A percentile compares a stretch with the other conserved stretches of the same genome.
Evolutionary conservation across 2,888 invertebrate genomes (phyloP).

Genomic region (Eupithecia exiguata): DNA sequence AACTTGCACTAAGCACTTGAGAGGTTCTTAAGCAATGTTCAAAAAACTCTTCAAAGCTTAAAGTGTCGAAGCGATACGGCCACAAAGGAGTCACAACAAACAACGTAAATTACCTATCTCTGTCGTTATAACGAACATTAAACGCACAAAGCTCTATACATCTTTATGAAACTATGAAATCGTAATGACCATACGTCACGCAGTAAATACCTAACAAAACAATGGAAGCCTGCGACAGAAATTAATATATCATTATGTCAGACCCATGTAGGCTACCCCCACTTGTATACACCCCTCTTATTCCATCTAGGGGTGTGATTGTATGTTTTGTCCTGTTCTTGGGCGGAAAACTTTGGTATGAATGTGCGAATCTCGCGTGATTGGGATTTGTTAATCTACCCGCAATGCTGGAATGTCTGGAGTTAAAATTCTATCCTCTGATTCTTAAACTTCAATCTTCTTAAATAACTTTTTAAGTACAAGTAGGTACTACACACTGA

Average conservation of each 20-base stretch:
- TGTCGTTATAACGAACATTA: conserved; percentile 70
- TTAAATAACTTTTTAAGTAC: not conserved
- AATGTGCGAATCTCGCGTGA: conserved; percentile 76
- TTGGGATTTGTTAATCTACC: conserved; percentile 80
- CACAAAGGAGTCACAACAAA: conserved; percentile 41
- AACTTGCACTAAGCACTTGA: not conserved
- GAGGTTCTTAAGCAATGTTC: not conserved
- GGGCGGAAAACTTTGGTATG: conserved; percentile 74
- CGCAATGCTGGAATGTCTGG: conserved; percentile 63
- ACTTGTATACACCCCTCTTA: conserved; percentile 52
- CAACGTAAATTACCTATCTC: conserved; percentile 65
- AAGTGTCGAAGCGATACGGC: not conserved
- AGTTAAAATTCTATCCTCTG: conserved; percentile 77
- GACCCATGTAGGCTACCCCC: conserved; percentile 72
- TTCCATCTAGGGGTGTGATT: conserved; percentile 37
- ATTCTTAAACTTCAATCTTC: conserved; percentile 32
- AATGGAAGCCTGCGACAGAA: conserved; percentile 80
- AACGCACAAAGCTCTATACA: conserved; percentile 70
- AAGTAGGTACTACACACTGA: not conserved
- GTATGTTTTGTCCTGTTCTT: conserved; percentile 51
- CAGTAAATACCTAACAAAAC: conserved; percentile 82
- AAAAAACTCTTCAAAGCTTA: not conserved
- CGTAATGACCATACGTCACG: conserved; percentile 82
- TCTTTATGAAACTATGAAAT: conserved; percentile 83
- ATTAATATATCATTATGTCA: conserved; percentile 85